Conservation (phyloP, 2,797 vertebrate genomes). For the Neomorphus geoffroyi region DNA sequence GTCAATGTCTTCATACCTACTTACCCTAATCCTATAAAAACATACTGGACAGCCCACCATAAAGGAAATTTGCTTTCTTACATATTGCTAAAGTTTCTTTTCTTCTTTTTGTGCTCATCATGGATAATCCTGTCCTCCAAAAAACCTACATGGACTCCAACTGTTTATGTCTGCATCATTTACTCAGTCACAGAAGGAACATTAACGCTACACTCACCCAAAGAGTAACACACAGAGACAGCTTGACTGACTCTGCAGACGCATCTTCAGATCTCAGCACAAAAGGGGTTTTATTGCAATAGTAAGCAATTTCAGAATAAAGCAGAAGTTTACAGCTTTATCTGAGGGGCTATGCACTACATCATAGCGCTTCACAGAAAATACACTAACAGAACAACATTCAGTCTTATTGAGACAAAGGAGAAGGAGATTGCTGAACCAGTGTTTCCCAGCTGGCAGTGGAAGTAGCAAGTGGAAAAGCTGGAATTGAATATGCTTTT, state of each 20-base stretch:
- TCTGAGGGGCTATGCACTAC: background rate
- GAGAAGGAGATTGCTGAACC: background rate
- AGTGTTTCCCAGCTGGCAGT: background rate
- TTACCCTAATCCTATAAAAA: background rate
- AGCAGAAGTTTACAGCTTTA: constrained; percentile 2
- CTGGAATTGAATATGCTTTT: background rate
- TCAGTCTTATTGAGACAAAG: fast-evolving
- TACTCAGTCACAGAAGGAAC: background rate
- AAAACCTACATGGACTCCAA: background rate
- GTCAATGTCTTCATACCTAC: background rate
- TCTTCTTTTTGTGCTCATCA: background rate
- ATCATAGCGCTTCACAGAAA: background rate
- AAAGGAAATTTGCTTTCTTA: background rate
- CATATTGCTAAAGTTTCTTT: background rate
- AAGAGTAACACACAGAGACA: background rate
- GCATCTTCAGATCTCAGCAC: background rate
- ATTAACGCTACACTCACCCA: fast-evolving
- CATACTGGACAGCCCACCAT: background rate
- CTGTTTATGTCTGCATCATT: background rate
- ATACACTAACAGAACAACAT: background rate
- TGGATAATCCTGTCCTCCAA: background rate
- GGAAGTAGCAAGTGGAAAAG: background rate
- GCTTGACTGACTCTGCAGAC: background rate
- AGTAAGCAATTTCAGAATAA: constrained; percentile 17
- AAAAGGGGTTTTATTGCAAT: background rate